These are phyloP conservation scores for Sphaeramia orbicularis DNA, from an alignment of 2,797 vertebrate species.

Conservation along the genomic window DNA sequence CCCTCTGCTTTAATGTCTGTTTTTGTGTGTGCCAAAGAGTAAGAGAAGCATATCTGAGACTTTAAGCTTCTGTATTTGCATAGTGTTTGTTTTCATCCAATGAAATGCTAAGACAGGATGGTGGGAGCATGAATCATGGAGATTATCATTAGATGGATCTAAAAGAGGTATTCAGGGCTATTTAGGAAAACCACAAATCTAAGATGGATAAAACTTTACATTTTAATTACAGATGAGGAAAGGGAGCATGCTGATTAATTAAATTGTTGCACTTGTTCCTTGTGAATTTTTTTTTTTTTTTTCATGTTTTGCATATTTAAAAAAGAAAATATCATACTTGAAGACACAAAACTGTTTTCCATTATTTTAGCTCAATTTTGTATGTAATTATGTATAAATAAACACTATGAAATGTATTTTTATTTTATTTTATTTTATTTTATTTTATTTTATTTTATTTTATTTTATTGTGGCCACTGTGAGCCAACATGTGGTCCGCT, in stretches of 20 bases:
- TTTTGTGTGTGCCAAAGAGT: slow-evolving; percentile 39
- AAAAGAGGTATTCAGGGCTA: slow-evolving; percentile 53
- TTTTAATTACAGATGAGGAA: slow-evolving; percentile 60
- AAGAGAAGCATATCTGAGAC: slow-evolving; percentile 71
- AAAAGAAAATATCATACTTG: neutral
- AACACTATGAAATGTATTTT: neutral
- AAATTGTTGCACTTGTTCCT: slow-evolving; percentile 9
- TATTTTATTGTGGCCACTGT: neutral
- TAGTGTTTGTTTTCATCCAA: slow-evolving; percentile 71
- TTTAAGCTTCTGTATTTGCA: slow-evolving; percentile 76
- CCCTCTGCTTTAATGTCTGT: slow-evolving; percentile 23
- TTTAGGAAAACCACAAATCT: slow-evolving; percentile 63
- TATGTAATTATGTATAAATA: neutral
- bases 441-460: neutral
- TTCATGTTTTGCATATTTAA: neutral
- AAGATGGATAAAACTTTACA: slow-evolving; percentile 57
- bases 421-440: neutral
- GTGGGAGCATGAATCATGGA: slow-evolving; percentile 70
- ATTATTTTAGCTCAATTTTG: neutral
- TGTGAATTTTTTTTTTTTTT: neutral
- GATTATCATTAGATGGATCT: slow-evolving; percentile 77
- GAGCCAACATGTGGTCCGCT: neutral
- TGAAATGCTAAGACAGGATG: slow-evolving; percentile 68
- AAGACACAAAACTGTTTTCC: neutral
- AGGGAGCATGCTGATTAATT: slow-evolving; percentile 38